Evolutionary conservation across 2,888 invertebrate genomes (phyloP).

Genomic region (Sphaerophoria taeniata): DNA sequence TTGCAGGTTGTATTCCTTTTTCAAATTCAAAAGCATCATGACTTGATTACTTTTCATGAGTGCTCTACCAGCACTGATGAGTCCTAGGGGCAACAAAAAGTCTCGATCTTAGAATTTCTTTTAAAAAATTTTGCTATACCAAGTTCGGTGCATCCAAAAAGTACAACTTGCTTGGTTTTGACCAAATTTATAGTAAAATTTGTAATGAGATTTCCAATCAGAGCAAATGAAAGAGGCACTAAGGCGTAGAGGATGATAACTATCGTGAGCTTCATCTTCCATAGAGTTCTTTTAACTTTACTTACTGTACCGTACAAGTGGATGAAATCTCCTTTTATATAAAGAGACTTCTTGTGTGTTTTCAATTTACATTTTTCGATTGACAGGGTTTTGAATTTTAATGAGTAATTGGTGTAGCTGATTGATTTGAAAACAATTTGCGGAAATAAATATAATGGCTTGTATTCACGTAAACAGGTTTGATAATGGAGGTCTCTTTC

Average conservation of each 20-base stretch:
- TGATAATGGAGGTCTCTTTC: background rate
- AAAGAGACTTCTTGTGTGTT: background rate
- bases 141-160: slow-evolving; percentile 77
- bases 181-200: slow-evolving; percentile 76
- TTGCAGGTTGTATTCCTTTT: slow-evolving; percentile 67
- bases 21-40: slow-evolving; percentile 74
- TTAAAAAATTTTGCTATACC: slow-evolving; percentile 70
- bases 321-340: slow-evolving; percentile 23
- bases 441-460: background rate
- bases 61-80: slow-evolving; percentile 24
- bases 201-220: slow-evolving; percentile 67
- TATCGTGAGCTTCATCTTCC: slow-evolving; percentile 8
- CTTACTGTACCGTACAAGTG: background rate
- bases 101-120: background rate
- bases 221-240: slow-evolving; percentile 24
- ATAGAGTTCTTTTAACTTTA: background rate
- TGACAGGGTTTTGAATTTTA: slow-evolving; percentile 56
- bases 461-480: background rate
- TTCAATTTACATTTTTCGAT: slow-evolving; percentile 43
- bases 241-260: background rate
- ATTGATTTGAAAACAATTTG: slow-evolving; percentile 36
- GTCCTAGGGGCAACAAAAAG: background rate
- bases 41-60: slow-evolving; percentile 76
- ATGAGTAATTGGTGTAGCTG: background rate
- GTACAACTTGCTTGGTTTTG: slow-evolving; percentile 75